phyloP scores from a whole-genome alignment of 2,113 vertebrate species.

The Bathybates hornii region DNA sequence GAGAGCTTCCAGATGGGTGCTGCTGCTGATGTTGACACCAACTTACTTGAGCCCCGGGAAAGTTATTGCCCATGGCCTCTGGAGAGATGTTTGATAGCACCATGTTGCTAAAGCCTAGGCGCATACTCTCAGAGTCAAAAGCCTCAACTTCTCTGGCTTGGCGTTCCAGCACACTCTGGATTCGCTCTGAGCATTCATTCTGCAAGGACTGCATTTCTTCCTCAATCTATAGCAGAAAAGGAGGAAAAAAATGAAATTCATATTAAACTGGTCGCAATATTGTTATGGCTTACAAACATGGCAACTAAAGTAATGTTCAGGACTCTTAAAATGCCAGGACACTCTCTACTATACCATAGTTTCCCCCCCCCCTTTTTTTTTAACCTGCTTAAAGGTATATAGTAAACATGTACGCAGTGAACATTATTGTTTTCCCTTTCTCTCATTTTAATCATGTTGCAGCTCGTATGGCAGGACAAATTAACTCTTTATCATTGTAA shows the following conservation, averaged over 20 bases:
- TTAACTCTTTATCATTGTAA: not conserved
- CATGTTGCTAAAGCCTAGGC: slow-evolving; percentile 98
- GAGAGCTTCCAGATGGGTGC: slow-evolving; percentile 79
- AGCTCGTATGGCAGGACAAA: not conserved
- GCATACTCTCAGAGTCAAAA: slow-evolving; percentile 99
- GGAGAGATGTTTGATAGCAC: slow-evolving; percentile 95
- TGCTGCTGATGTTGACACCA: slow-evolving; percentile 77
- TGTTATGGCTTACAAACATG: not conserved
- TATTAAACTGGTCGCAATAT: not conserved
- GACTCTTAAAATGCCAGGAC: not conserved
- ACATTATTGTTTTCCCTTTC: not conserved
- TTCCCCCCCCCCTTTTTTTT: accelerated
- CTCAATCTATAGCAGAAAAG: slow-evolving; percentile 79
- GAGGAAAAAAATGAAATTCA: not conserved
- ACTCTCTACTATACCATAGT: not conserved
- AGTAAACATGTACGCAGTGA: not conserved
- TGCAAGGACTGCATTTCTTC: slow-evolving; percentile 95
- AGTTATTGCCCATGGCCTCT: slow-evolving; percentile 93
- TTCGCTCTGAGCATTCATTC: slow-evolving; percentile 90
- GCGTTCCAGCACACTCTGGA: slow-evolving; percentile 92
- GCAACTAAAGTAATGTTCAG: not conserved
- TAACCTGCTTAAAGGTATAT: not conserved
- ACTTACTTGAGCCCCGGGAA: slow-evolving; percentile 85
- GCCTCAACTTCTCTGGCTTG: slow-evolving; percentile 97
- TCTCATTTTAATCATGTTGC: not conserved